Evolutionary conservation across 2,113 vertebrate species (phyloP).

Genomic region (Leucopsar rothschildi): DNA sequence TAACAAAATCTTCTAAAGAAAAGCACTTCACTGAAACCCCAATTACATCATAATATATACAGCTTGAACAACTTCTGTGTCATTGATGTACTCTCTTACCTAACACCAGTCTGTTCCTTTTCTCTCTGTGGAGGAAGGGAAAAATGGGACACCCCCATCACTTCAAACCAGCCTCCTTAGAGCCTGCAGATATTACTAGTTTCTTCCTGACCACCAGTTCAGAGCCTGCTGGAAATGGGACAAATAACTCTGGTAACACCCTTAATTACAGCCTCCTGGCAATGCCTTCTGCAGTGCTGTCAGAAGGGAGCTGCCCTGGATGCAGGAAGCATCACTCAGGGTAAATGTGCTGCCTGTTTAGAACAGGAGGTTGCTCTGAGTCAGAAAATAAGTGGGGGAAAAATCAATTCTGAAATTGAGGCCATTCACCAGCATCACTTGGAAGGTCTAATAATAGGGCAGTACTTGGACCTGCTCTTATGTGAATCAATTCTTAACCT

Average conservation of each 20-base stretch:
- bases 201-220: not conserved
- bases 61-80: not conserved
- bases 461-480: not conserved
- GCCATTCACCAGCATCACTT: not conserved
- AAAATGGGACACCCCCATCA: not conserved
- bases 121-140: fast-evolving
- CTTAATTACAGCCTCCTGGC: slow-evolving; percentile 4
- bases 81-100: not conserved
- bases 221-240: not conserved
- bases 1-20: not conserved
- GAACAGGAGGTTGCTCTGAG: not conserved
- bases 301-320: not conserved
- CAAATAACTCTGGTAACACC: not conserved
- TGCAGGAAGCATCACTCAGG: not conserved
- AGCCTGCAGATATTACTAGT: not conserved
- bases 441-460: not conserved
- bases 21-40: not conserved
- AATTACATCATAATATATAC: fast-evolving
- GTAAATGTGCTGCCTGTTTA: not conserved
- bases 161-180: not conserved
- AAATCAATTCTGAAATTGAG: not conserved
- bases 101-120: not conserved
- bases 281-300: not conserved
- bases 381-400: not conserved
- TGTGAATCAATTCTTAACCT: not conserved